Evolutionary conservation across 2,113 vertebrate genomes (phyloP), one percentile per base, ranked within the genome.

Genomic region (Lepidothrix coronata): DNA sequence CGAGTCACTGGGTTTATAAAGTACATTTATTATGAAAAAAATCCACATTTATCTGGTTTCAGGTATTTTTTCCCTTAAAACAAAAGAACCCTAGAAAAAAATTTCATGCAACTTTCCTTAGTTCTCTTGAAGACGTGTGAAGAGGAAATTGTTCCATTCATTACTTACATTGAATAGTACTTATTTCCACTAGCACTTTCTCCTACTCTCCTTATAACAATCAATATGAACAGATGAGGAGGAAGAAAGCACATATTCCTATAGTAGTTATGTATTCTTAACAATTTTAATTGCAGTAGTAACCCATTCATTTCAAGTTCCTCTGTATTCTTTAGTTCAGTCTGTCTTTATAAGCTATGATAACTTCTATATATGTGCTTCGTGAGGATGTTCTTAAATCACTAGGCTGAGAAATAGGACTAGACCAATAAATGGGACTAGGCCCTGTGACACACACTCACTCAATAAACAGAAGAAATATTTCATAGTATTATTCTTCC

Each of bases 161-260:
- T 82, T 81, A 48, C 78, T 93, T 89, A 65, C 30, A 33, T 65
- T 58, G 57, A 57, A 59, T 57, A 63, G 33, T 41, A 87, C 63
- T 88, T 81, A 91, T 85, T 94, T 93, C 62, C 41, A 75, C 15
- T 62, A 49, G 28, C 18, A 33, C 85, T 91, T 93, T 85, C 62
- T 73, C 11, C 14, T 76, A 31, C 19, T 88, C 10, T 85, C 89
- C 89, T 68, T 58, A 11, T 58, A 33, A 88, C 14, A 5, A 66
- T 66, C 44, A 78, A 4, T 1, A 2, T 48, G 35, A 70, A 21
- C 43, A 76, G 25, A 65, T 70, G 63, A 65, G 2, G 22, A 79
- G 11, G 31, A 66, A 28, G 24, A 84, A 80, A 88, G 22, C 28
- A 52, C 8, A 48, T 31, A 10, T 88, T 88, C 33, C 28, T 58